Percentiles rank a stretch among this genome's conserved stretches.
Conservation (phyloP, 2,797 vertebrate genomes). For the Peromyscus eremicus region DNA sequence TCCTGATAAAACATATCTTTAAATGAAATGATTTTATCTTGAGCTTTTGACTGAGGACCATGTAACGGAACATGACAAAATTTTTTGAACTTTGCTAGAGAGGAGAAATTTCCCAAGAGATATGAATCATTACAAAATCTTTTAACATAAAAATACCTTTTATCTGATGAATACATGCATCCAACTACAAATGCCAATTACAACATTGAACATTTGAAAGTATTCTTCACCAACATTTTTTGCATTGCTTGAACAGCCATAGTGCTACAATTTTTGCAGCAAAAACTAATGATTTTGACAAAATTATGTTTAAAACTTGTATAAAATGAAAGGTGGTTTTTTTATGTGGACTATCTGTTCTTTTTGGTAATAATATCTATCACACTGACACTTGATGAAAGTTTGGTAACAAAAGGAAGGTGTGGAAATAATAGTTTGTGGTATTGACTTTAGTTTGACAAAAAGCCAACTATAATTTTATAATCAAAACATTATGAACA, state of each 20-base stretch:
- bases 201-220: neutral
- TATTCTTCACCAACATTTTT: neutral
- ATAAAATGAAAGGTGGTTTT: constrained; percentile 29
- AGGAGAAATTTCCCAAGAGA: constrained; percentile 36
- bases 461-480: constrained; percentile 5
- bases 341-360: neutral
- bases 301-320: constrained; percentile 48
- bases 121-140: constrained; percentile 27
- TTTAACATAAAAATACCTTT: constrained; percentile 9
- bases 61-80: neutral
- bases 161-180: neutral
- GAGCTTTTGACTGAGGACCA: constrained; percentile 7
- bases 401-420: constrained; percentile 11
- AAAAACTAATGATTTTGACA: constrained; percentile 38
- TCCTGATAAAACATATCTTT: constrained; percentile 46
- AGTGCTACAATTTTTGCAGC: neutral
- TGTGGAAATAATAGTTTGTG: neutral
- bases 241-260: neutral
- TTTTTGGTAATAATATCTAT: constrained; percentile 34
- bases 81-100: constrained; percentile 18
- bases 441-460: neutral
- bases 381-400: neutral
- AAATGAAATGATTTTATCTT: constrained; percentile 64
- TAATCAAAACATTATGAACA: neutral
- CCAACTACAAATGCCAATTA: constrained; percentile 37